phyloP scores from a whole-genome alignment of 1,140 invertebrate species.

The Aphis gossypii region DNA sequence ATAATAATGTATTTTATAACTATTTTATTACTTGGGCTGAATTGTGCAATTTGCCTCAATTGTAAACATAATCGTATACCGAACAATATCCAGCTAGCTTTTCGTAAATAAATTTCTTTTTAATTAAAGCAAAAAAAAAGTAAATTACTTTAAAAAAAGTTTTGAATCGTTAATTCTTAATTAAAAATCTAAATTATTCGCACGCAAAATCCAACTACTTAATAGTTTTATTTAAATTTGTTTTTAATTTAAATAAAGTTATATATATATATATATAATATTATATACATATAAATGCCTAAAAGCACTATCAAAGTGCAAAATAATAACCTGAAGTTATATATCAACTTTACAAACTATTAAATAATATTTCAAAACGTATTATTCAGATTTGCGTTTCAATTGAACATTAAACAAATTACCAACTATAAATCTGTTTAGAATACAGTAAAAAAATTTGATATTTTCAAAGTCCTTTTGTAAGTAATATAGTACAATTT shows the following conservation, averaged over 20 bases:
- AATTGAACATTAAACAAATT: background rate
- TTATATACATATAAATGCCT: background rate
- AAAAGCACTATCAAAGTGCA: background rate
- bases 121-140: slow-evolving; percentile 18
- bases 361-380: slow-evolving; percentile 13
- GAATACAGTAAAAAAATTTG: background rate
- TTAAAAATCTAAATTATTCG: slow-evolving; percentile 28
- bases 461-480: background rate
- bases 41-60: background rate
- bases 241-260: background rate
- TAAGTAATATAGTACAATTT: background rate
- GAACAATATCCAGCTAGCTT: background rate
- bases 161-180: slow-evolving; percentile 9
- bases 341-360: background rate
- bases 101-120: slow-evolving; percentile 13
- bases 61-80: background rate
- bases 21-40: background rate
- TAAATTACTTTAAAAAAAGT: background rate
- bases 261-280: background rate
- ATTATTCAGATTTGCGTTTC: background rate
- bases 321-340: background rate
- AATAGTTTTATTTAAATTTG: slow-evolving; percentile 23
- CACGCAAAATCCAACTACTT: background rate
- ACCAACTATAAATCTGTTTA: background rate
- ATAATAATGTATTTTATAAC: background rate